These are phyloP conservation scores for Penaeus monodon DNA, from an alignment of 2,888 invertebrate genomes.

Conservation along the genomic window DNA sequence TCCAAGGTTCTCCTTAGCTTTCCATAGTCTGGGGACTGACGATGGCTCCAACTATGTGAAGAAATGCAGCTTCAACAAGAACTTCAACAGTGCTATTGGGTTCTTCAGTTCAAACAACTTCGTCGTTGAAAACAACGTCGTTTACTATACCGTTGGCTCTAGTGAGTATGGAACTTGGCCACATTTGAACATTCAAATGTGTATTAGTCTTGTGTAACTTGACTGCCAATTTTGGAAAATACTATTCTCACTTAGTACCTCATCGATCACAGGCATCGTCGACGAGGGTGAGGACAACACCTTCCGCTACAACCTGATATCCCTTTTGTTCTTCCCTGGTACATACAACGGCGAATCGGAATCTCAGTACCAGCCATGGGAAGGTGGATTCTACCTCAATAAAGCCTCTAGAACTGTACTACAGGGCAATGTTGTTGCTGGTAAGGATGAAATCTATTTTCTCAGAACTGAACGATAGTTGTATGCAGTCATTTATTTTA, in stretches of 20 bases:
- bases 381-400: slow-evolving; percentile 51
- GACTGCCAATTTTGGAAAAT: too few species aligned
- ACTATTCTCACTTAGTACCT: background rate
- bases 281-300: slow-evolving; percentile 50
- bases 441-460: slow-evolving; percentile 9
- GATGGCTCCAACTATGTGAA: slow-evolving; percentile 41
- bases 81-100: slow-evolving; percentile 57
- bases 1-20: slow-evolving; percentile 55
- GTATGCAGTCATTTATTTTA: too few species aligned
- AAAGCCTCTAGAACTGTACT: slow-evolving; percentile 36
- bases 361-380: slow-evolving; percentile 37
- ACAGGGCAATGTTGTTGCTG: slow-evolving; percentile 54
- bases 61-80: slow-evolving; percentile 58
- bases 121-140: slow-evolving; percentile 53
- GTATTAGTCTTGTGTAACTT: background rate
- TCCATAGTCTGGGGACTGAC: slow-evolving; percentile 21
- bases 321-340: slow-evolving; percentile 49
- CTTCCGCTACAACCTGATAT: slow-evolving; percentile 44
- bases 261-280: slow-evolving; percentile 31
- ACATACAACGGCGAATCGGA: slow-evolving; percentile 41
- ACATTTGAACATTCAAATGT: background rate
- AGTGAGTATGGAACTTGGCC: slow-evolving; percentile 31
- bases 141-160: slow-evolving; percentile 50
- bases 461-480: background rate
- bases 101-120: slow-evolving; percentile 40